Base-by-base conservation (phyloP, 2,888 invertebrate genomes). In the Drosophila tanythrix region DNA sequence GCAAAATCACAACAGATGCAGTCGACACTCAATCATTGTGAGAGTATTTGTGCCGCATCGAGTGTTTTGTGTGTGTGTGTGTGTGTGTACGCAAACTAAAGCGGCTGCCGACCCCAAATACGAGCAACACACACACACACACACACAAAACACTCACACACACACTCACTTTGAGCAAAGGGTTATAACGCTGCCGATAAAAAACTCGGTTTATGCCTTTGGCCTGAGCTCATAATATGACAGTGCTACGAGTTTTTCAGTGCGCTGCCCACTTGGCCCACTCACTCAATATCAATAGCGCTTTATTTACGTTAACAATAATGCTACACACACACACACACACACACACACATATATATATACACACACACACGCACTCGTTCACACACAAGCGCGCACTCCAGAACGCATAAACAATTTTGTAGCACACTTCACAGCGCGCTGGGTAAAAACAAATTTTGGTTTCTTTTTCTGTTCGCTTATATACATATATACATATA, bases 1-100 rank as follows among this genome's bases (percentile, higher is more conserved):
- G 84, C 84, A 84, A 86, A 86, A 84, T 86, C 87, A 84, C 78
- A 86, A 84, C 87, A 84, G 87, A 86, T 86, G 84, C 84, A 84
- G 87, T 76, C 77, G 80, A 55, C 87, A 83, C 87, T 84, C 84
- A 84, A 84, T 84, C 84, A 80, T 73, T 57, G 75, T 67, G 46
- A 51, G 68, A 62, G 72, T 76, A 77, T 83, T 74, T 76, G 79
- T 82, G 76, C 66, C 67, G 68, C 70, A 78, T 83, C 70, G 65
- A 83, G 83, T 78, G 72, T 64, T 66, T 56, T 68, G 31, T 60
- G 53, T 62, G 51, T 61, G 59, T 69, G 70, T 64, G 55, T 55
- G 65, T 60, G 60, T 71, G 69, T 52, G 59, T 29, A 43, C 18
- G 48, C 52, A 36, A 80, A 80, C 80, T 80, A 80, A 74, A 77